Evolutionary conservation across 2,113 vertebrate genomes (phyloP), one percentile per base, ranked within the genome.

Genomic region (Pachypanchax playfairii): DNA sequence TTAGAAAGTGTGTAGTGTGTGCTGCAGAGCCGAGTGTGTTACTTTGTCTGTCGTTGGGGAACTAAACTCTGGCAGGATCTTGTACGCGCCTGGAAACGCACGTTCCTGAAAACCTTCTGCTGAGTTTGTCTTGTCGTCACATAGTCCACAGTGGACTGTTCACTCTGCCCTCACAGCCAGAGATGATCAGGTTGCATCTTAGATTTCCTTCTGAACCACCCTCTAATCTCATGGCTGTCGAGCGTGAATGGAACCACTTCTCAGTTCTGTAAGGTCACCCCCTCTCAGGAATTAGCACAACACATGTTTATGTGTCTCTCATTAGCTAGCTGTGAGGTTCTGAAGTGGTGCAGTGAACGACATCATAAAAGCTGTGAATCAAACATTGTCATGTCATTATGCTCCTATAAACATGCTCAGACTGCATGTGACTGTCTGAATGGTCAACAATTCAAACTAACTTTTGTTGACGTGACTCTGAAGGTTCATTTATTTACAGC

Each of bases 81-180:
- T 73, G 70, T 73, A 76, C 42, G 54, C 71, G 70, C 78, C 83
- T 87, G 88, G 76, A 81, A 86, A 88, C 85, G 83, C 88, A 85
- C 88, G 87, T 79, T 86, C 70, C 64, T 75, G 71, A 79, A 86
- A 76, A 80, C 85, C 82, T 77, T 84, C 59, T 65, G 70, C 71
- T 15, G 46, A 72, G 79, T 82, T 85, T 76, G 80, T 83, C 84
- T 86, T 91, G 89, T 92, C 88, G 62, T 82, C 85, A 82, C 76
- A 29, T 85, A 62, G 46, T 85, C 84, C 82, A 54, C 77, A 55
- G 86, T 72, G 83, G 84, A 85, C 82, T 83, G 74, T 64, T 84
- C 75, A 46, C 71, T 79, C 76, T 49, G 76, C 75, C 74, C 53
- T 69, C 61, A 22, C 51, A 65, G 67, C 70, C 65, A 47, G 41